These are phyloP conservation scores for Lepidurus couesii DNA, from an alignment of 1,140 invertebrate species.

Conservation along the genomic window DNA sequence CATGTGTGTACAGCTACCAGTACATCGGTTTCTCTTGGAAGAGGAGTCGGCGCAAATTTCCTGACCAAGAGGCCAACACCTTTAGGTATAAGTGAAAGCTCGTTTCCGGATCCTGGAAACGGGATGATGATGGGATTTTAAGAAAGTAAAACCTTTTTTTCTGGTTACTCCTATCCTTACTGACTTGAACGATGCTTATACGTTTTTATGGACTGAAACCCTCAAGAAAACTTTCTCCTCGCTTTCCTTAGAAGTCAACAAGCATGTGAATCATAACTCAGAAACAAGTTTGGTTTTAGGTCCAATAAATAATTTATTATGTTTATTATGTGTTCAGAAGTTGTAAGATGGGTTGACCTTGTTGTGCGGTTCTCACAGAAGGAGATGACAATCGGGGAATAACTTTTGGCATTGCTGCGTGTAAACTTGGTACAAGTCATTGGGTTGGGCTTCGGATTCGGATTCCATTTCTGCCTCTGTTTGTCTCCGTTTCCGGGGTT, in stretches of 20 bases:
- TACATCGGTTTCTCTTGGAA: background rate
- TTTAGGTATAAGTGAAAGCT: background rate
- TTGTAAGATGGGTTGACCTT: too few relatives aligned
- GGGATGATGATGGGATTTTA: background rate
- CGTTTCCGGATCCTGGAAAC: slow-evolving; percentile 13
- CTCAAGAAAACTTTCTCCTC: background rate
- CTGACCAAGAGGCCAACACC: background rate
- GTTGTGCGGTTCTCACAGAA: background rate
- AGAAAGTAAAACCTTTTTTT: slow-evolving; percentile 1
- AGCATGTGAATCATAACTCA: background rate
- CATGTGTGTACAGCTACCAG: background rate
- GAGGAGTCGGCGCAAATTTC: background rate
- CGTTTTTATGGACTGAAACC: background rate
- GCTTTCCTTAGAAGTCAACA: background rate
- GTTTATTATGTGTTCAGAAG: background rate
- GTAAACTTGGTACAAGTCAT: background rate
- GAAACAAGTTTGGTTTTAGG: background rate
- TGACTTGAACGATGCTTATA: background rate
- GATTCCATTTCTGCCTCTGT: background rate
- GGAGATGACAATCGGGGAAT: background rate
- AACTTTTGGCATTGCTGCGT: background rate
- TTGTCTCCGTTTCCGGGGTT: background rate
- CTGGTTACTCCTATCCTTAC: background rate
- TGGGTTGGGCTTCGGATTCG: background rate
- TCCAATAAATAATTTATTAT: background rate